Percentiles rank a stretch among this genome's conserved stretches.
phyloP scores from a whole-genome alignment of 2,888 invertebrate genomes.

The Bursaphelenchus okinawaensis region DNA sequence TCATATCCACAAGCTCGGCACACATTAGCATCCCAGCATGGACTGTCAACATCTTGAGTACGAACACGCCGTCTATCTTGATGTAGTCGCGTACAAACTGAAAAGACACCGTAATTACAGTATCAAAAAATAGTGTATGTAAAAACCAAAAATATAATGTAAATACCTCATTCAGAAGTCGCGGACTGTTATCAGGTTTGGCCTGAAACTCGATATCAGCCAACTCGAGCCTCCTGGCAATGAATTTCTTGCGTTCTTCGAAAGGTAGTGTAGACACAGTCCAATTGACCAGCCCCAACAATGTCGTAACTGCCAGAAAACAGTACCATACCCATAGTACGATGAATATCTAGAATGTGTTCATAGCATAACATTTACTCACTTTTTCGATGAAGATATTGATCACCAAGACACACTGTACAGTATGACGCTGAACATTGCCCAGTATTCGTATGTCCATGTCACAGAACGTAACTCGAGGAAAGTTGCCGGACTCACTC shows the following conservation, averaged over 20 bases:
- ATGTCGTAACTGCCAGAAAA: conserved; percentile 36
- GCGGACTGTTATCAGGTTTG: conserved; percentile 26
- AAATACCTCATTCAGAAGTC: conserved; percentile 45
- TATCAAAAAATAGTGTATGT: not conserved
- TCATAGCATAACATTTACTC: not conserved
- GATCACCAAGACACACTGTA: conserved; percentile 57
- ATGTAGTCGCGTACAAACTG: conserved; percentile 51
- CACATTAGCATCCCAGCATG: conserved; percentile 36
- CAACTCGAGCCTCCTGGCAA: conserved; percentile 51
- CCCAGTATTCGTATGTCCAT: conserved; percentile 49
- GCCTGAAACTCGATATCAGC: conserved; percentile 54
- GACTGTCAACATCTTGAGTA: conserved; percentile 54
- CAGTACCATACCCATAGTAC: conserved; percentile 57
- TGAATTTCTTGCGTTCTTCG: conserved; percentile 48
- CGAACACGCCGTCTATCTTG: conserved; percentile 57
- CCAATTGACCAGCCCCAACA: conserved; percentile 47
- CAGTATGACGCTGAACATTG: conserved; percentile 56
- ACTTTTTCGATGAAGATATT: conserved; percentile 58
- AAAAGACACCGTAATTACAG: conserved; percentile 12
- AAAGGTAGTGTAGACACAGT: conserved; percentile 44
- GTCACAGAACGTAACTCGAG: conserved; percentile 56
- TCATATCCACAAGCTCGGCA: conserved; percentile 46
- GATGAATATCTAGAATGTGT: conserved; percentile 47
- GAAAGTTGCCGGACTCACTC: conserved; percentile 55
- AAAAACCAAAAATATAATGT: conserved; percentile 16